Conservation (phyloP, 53 echinoderm and acorn worm species). For the Glandiceps talaboti region DNA sequence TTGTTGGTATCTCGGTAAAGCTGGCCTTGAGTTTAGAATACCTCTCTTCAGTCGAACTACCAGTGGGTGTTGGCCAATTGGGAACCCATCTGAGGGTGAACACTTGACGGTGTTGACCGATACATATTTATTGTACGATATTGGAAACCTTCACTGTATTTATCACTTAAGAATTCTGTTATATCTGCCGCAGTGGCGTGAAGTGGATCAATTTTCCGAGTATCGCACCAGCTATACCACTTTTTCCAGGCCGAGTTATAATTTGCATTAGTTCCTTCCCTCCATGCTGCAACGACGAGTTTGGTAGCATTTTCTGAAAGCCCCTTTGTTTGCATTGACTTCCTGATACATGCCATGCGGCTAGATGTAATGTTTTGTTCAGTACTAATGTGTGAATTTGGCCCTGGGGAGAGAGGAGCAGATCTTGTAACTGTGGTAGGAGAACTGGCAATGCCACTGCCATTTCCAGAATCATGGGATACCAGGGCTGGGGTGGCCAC, state of each 20-base stretch:
- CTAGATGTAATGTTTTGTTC: too few relatives aligned
- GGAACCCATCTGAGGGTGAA: background rate
- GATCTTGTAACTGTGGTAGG: background rate
- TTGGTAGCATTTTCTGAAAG: background rate
- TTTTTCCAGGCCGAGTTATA: background rate
- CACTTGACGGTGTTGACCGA: background rate
- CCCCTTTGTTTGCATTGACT: background rate
- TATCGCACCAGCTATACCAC: background rate
- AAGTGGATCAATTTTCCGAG: background rate
- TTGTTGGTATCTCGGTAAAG: background rate
- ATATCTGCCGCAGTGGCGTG: background rate
- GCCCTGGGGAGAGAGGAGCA: background rate
- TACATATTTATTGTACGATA: background rate
- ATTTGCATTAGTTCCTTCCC: background rate
- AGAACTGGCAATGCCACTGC: background rate
- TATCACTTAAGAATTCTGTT: background rate
- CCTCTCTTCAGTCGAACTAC: background rate
- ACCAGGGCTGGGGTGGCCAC: background rate
- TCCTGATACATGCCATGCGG: background rate
- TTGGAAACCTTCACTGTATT: background rate
- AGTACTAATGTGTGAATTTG: background rate
- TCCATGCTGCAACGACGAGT: background rate
- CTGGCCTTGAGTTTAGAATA: background rate
- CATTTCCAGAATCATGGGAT: background rate
- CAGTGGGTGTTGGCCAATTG: background rate